Evolutionary conservation across 2,888 invertebrate genomes (phyloP), one percentile per base, ranked within the genome.

Genomic region (Diaphora mendica): DNA sequence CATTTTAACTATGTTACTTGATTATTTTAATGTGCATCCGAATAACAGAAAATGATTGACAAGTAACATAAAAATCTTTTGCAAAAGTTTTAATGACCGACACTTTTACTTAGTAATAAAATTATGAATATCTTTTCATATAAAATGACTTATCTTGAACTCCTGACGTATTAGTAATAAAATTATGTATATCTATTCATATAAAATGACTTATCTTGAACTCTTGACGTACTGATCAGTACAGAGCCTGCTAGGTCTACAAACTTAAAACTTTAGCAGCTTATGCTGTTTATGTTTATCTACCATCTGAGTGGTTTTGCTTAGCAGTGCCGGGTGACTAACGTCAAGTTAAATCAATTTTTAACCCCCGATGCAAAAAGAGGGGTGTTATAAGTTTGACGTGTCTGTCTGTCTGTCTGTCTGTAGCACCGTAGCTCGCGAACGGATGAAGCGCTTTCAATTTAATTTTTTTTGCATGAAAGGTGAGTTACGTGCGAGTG

Each of bases 1-100:
- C n/a, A 15, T 59, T 68, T 71, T 71, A 68, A 71, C 62, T 67
- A 39, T 23, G 35, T 62, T 67, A 59, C 42, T 55, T 65, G 9
- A n/a, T 68, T 44, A 68, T 68, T 48, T 64, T 69, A 39, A 55
- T 39, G 20, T 26, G 39, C n/a, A n/a, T 68, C 9, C 23, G 20
- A 23, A n/a, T 55, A 11, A 68, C 33, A 68, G 33, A 42, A 51
- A 13, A 68, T 55, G n/a, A 55, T 5, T 13, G 42, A 66, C 26
- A 26, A 15, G 20, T 59, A 26, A 59, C 11, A 13, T 30, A 4
- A 7, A 15, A 3, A 62, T 4, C 2, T 30, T 30, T 26, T 15
- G 30, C 30, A 30, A 62, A 62, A 59, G 15, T 17, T 62, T 30
- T 26, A 30, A 15, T 30, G 17, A 62, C 17, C 26, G 8, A 2